phyloP scores from a whole-genome alignment of 2,113 vertebrate species.

The Corvus moneduloides region DNA sequence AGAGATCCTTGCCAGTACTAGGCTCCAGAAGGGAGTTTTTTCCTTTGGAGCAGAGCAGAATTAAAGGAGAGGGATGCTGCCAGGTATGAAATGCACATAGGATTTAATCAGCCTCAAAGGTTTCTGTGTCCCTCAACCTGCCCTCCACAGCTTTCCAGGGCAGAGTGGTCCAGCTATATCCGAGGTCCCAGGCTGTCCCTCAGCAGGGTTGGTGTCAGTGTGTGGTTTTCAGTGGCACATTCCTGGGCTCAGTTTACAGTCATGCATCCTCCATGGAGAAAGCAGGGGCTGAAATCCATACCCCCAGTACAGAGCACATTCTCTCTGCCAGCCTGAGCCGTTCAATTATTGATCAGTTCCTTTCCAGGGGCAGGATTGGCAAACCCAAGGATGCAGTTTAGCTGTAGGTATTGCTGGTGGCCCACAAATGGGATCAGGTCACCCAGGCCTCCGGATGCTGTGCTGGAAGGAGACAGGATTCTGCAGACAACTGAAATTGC shows the following conservation, averaged over 20 bases:
- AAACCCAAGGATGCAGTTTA: not conserved
- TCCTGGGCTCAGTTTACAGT: not conserved
- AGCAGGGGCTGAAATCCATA: not conserved
- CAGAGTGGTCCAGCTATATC: not conserved
- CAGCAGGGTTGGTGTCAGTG: not conserved
- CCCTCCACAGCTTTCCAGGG: not conserved
- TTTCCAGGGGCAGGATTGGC: not conserved
- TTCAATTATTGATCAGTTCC: not conserved
- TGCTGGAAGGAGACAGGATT: not conserved
- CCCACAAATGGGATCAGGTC: not conserved
- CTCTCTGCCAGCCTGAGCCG: not conserved
- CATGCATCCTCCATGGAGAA: not conserved
- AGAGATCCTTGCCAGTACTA: not conserved
- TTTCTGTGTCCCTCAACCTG: not conserved
- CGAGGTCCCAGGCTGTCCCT: fast-evolving
- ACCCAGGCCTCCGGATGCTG: not conserved
- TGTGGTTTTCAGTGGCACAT: not conserved
- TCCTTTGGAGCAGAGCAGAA: not conserved
- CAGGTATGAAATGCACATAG: not conserved
- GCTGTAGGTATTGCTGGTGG: not conserved
- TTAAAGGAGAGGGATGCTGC: not conserved
- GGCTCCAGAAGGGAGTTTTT: not conserved
- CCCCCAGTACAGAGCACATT: not conserved
- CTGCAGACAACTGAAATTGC: not conserved
- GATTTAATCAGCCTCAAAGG: not conserved